phyloP scores from a whole-genome alignment of 92 coral and sea anemone species.

The Micromussa lordhowensis region DNA sequence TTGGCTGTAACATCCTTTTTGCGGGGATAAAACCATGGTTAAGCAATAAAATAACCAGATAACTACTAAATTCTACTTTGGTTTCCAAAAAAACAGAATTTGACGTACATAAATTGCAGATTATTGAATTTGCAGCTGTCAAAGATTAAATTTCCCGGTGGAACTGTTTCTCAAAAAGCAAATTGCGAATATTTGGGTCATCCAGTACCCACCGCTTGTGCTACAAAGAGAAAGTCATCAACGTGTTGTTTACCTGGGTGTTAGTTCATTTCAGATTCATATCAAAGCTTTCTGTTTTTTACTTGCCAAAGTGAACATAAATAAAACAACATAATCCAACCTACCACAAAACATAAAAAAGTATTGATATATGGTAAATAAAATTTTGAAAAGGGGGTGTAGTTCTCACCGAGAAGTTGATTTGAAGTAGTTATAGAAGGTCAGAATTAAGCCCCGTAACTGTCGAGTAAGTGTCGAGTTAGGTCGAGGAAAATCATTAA shows the following conservation, averaged over 20 bases:
- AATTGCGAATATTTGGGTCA: not conserved
- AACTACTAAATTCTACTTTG: not conserved
- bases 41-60: not conserved
- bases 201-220: not conserved
- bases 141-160: not conserved
- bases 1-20: not conserved
- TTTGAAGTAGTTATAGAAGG: too few relatives aligned
- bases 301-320: not conserved
- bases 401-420: not conserved
- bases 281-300: not conserved
- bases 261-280: not conserved
- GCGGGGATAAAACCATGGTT: not conserved
- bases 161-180: not conserved
- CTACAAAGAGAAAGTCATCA: not conserved
- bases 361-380: not conserved
- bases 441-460: too few relatives aligned
- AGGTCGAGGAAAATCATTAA: too few relatives aligned
- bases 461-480: too few relatives aligned
- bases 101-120: not conserved
- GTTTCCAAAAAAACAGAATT: not conserved
- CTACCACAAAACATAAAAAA: not conserved
- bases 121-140: constrained; percentile 7
- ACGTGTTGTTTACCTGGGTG: not conserved
- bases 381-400: not conserved
- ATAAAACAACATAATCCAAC: not conserved